These are phyloP conservation scores for Manis pentadactyla DNA, from an alignment of 2,797 vertebrate species.

Conservation along the genomic window DNA sequence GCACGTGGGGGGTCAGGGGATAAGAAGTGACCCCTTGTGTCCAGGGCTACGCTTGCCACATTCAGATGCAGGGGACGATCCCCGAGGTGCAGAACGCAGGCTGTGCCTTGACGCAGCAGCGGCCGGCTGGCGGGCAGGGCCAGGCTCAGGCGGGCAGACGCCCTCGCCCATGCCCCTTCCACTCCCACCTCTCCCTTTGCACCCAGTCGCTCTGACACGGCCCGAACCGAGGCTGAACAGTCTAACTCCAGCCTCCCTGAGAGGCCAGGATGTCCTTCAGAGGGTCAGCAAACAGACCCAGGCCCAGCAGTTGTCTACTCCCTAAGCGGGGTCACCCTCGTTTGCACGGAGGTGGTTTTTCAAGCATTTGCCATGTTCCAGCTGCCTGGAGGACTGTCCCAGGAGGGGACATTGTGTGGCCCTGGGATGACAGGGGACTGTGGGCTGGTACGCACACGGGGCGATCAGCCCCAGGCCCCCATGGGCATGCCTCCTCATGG, in stretches of 20 bases:
- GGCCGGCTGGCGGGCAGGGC: background rate
- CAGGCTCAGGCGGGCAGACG: fast-evolving
- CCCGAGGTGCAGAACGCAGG: fast-evolving
- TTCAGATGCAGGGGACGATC: fast-evolving
- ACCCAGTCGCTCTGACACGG: background rate
- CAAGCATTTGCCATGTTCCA: background rate
- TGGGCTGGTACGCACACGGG: fast-evolving
- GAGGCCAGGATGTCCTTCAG: background rate
- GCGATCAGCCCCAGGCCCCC: background rate
- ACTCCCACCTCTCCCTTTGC: background rate
- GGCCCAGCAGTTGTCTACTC: background rate
- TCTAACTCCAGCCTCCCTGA: no score
- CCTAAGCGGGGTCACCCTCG: background rate
- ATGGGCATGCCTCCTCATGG: background rate
- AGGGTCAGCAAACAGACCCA: background rate
- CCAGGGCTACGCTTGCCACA: background rate
- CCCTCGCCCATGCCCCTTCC: fast-evolving
- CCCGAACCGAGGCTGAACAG: background rate
- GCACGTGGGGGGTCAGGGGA: background rate
- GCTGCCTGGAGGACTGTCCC: no score
- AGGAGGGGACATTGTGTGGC: fast-evolving
- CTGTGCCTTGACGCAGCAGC: fast-evolving
- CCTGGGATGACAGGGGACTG: fast-evolving
- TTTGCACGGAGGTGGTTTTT: background rate
- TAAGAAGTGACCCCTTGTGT: fast-evolving